Percentiles rank a stretch among this genome's conserved stretches.
These are phyloP conservation scores for Ophiodon elongatus DNA, from an alignment of 2,113 vertebrate species.

Conservation along the genomic window DNA sequence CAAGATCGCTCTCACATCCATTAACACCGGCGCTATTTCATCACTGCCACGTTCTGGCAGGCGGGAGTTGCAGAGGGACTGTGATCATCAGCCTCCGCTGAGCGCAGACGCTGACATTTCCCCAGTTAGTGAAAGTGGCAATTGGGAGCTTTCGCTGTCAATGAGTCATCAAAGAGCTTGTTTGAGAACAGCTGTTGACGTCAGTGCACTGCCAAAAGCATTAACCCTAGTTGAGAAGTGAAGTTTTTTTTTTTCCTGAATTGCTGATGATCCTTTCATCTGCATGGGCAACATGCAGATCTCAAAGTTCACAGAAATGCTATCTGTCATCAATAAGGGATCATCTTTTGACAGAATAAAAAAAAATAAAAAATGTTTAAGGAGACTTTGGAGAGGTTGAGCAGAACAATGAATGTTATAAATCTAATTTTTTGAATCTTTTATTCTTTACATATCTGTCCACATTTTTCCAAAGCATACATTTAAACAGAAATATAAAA, in stretches of 20 bases:
- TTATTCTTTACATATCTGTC: neutral
- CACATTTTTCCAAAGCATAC: slow-evolving; percentile 2
- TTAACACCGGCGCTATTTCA: slow-evolving; percentile 76
- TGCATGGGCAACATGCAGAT: slow-evolving; percentile 54
- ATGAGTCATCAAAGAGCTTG: slow-evolving; percentile 80
- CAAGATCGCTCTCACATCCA: slow-evolving; percentile 74
- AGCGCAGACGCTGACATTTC: slow-evolving; percentile 69
- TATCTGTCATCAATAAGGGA: slow-evolving; percentile 36
- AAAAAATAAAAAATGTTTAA: too few species aligned
- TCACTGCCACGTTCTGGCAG: slow-evolving; percentile 65
- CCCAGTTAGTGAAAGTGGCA: slow-evolving; percentile 75
- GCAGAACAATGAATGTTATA: slow-evolving; percentile 1
- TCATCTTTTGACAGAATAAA: slow-evolving; percentile 27
- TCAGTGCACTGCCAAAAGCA: slow-evolving; percentile 70
- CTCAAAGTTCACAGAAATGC: slow-evolving; percentile 63
- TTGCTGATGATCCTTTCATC: slow-evolving; percentile 61
- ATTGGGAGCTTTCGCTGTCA: slow-evolving; percentile 73
- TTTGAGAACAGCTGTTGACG: slow-evolving; percentile 82
- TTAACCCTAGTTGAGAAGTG: slow-evolving; percentile 64
- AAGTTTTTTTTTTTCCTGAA: slow-evolving; percentile 19
- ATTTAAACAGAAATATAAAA: neutral
- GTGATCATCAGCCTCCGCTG: slow-evolving; percentile 67
- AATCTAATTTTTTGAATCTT: neutral
- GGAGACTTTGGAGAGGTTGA: slow-evolving; percentile 28
- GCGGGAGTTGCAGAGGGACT: slow-evolving; percentile 56